These are phyloP conservation scores for Conus canariensis DNA, from an alignment of 2,888 invertebrate species.

Conservation along the genomic window DNA sequence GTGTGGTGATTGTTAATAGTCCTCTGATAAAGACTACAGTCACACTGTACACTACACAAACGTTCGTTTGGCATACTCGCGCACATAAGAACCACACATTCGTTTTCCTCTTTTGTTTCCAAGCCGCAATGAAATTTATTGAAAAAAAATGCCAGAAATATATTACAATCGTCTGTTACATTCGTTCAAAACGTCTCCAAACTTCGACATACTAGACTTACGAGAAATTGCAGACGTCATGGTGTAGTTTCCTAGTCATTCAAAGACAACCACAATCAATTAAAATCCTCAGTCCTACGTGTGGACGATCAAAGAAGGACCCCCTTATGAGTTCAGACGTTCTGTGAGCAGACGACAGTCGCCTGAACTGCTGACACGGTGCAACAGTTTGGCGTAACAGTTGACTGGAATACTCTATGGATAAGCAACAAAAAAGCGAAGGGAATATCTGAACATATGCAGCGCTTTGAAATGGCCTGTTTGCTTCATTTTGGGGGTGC, in stretches of 20 bases:
- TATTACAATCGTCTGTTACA: conserved; percentile 13
- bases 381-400: neutral
- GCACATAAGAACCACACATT: neutral
- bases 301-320: neutral
- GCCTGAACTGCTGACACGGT: neutral
- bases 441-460: neutral
- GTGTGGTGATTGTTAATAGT: too few species aligned
- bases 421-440: neutral
- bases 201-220: neutral
- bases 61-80: too few species aligned
- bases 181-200: neutral
- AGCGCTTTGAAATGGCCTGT: neutral
- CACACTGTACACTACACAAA: too few species aligned
- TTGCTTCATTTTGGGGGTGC: neutral
- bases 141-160: conserved; percentile 40
- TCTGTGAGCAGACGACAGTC: conserved; percentile 11
- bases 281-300: too few species aligned
- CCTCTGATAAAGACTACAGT: too few species aligned
- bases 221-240: neutral
- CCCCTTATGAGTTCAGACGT: neutral
- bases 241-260: neutral
- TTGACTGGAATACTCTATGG: too few species aligned
- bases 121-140: conserved; percentile 42
- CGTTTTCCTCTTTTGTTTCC: neutral
- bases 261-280: neutral